Conservation (phyloP, 2,888 invertebrate species). For the Hyalella azteca region DNA sequence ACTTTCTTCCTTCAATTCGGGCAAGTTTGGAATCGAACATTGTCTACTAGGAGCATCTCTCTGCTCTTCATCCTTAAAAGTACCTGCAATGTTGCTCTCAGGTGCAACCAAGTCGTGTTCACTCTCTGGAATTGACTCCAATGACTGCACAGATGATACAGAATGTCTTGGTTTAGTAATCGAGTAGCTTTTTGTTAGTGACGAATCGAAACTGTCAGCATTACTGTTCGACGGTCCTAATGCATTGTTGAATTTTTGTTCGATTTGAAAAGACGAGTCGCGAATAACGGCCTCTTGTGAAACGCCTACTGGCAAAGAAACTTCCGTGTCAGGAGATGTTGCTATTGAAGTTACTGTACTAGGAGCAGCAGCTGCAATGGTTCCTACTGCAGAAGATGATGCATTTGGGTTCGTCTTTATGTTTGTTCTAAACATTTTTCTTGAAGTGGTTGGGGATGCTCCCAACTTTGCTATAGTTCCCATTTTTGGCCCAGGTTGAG, state of each 20-base stretch:
- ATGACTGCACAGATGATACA: constrained; percentile 53
- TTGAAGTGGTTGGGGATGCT: constrained; percentile 50
- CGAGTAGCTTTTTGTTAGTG: background rate
- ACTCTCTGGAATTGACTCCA: constrained; percentile 55
- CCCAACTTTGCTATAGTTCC: constrained; percentile 48
- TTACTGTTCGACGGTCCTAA: constrained; percentile 30
- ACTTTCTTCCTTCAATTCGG: background rate
- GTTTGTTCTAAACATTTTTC: constrained; percentile 47
- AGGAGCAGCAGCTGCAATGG: too few species aligned
- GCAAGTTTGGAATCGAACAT: background rate
- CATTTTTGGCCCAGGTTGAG: constrained; percentile 54
- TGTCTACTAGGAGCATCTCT: background rate
- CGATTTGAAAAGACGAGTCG: too few species aligned
- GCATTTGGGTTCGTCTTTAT: constrained; percentile 54
- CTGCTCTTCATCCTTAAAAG: background rate
- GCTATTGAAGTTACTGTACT: too few species aligned
- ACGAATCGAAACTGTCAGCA: background rate
- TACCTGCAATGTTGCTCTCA: too few species aligned
- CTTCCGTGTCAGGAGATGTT: constrained; percentile 22
- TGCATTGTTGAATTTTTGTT: too few species aligned
- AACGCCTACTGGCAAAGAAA: constrained; percentile 22
- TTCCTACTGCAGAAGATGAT: constrained; percentile 33
- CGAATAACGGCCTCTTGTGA: too few species aligned
- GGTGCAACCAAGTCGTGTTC: constrained; percentile 50
- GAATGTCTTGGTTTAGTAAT: constrained; percentile 45